Base-by-base conservation (phyloP, 2,113 vertebrate species). In the Paraplagusia blochii region DNA sequence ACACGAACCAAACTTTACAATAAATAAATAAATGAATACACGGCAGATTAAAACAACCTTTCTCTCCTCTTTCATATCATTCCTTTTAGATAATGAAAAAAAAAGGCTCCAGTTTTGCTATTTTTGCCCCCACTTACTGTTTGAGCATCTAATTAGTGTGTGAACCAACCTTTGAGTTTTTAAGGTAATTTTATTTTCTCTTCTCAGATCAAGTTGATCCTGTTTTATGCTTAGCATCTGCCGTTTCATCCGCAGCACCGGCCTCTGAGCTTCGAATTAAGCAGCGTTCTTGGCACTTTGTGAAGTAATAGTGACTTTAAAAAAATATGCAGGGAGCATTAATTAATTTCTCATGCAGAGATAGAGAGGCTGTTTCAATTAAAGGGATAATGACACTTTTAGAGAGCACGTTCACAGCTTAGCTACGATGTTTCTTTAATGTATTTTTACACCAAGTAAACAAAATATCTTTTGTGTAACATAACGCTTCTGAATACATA, bases 251-350 rank as follows among this genome's bases (percentile, higher is more conserved):
- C 22, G 16, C 12, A 14, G 34, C 14, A 62, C 58, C 19, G 33
- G 17, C 72, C 61, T 66, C 68, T 70, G 50, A 63, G 72, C 60
- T 6, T 17, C 61, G 76, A 52, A 83, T 72, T 49, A 77, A 55
- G 49, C 47, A 1, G 46, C 54, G 44, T 72, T 79, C 60, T 36
- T 66, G 73, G 69, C 72, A 58, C 48, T 72, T 72, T 66, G 53
- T 58, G 66, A 78, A 79, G 67, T 74, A 75, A 75, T 74, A 75
- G 54, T 38, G 58, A 79, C 72, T 75, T 77, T 53, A 76, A 78
- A 76, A 78, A 82, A 82, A 78, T 61, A 75, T 45, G 48, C 49
- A 53, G 43, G 5, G 44, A 72, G 69, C 65, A 73, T 63, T 75
- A 79, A 80, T 72, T 73, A 58, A 79, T 80, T 81, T 62, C 57